Percentiles rank a stretch among this genome's conserved stretches.
Conservation (phyloP, 2,113 vertebrate genomes). For the Daboia siamensis region DNA sequence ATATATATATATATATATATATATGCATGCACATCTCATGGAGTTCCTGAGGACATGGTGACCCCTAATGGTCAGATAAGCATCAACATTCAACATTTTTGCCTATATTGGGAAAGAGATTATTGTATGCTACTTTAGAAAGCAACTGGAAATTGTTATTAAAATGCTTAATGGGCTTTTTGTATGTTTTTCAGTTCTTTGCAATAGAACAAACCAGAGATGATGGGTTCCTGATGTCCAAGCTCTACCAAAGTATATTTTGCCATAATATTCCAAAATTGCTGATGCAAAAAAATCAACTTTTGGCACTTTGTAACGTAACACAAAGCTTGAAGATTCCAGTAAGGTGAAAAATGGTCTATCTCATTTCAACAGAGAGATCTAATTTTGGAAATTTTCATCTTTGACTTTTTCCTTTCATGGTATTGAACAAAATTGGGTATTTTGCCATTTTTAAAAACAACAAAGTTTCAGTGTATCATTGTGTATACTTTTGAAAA, state of each 20-base stretch:
- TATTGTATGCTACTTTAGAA: neutral
- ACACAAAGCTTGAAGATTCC: neutral
- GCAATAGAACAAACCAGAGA: constrained; percentile 32
- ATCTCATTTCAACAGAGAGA: neutral
- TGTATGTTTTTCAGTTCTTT: constrained; percentile 35
- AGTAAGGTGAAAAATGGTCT: neutral
- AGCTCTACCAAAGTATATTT: neutral
- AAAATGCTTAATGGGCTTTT: neutral
- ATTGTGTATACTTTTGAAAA: neutral
- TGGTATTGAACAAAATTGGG: neutral
- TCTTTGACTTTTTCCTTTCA: neutral
- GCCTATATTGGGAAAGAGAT: fast-evolving
- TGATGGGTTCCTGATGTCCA: constrained; percentile 8
- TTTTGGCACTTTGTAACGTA: neutral
- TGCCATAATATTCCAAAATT: neutral
- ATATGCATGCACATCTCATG: neutral
- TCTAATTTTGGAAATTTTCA: neutral
- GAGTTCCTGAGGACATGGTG: constrained; percentile 39
- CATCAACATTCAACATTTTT: constrained; percentile 21
- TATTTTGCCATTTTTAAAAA: constrained; percentile 4
- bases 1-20: neutral
- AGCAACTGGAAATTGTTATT: neutral
- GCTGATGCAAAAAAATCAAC: neutral
- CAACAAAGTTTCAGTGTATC: neutral
- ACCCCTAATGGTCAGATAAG: constrained; percentile 55